These are phyloP conservation scores for Verasper variegatus DNA, from an alignment of 2,113 vertebrate genomes.

Conservation along the genomic window DNA sequence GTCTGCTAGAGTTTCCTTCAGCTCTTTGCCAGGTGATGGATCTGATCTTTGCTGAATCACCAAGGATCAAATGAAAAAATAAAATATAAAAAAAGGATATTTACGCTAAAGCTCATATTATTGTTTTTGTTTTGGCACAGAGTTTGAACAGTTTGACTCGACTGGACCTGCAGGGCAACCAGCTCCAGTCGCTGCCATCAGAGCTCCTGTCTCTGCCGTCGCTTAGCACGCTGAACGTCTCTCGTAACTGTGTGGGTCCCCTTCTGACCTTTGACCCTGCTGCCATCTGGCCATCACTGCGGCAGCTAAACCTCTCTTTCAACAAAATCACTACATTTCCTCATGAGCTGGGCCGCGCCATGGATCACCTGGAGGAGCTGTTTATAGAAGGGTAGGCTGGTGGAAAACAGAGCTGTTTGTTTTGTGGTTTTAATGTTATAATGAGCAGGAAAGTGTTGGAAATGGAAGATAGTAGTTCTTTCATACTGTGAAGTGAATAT, in stretches of 20 bases:
- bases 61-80: not conserved
- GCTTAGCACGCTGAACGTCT: conserved; percentile 87
- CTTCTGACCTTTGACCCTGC: conserved; percentile 79
- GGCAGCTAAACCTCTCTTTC: conserved; percentile 91
- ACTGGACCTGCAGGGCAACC: conserved; percentile 93
- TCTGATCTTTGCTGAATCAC: not conserved
- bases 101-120: rapidly evolving
- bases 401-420: not conserved
- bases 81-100: rapidly evolving
- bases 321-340: conserved; percentile 88
- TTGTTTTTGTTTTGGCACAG: conserved; percentile 68
- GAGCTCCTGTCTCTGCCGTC: conserved; percentile 87
- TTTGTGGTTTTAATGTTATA: not conserved
- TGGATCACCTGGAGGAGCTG: conserved; percentile 88
- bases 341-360: conserved; percentile 75
- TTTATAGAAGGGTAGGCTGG: conserved; percentile 88
- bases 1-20: conserved; percentile 85
- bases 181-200: conserved; percentile 84
- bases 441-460: no score
- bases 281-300: conserved; percentile 83
- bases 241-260: conserved; percentile 90
- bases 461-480: not conserved
- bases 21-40: conserved; percentile 87
- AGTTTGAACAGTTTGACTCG: conserved; percentile 88
- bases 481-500: no score